phyloP scores from a whole-genome alignment of 2,888 invertebrate species.

The Sepioteuthis lessoniana region DNA sequence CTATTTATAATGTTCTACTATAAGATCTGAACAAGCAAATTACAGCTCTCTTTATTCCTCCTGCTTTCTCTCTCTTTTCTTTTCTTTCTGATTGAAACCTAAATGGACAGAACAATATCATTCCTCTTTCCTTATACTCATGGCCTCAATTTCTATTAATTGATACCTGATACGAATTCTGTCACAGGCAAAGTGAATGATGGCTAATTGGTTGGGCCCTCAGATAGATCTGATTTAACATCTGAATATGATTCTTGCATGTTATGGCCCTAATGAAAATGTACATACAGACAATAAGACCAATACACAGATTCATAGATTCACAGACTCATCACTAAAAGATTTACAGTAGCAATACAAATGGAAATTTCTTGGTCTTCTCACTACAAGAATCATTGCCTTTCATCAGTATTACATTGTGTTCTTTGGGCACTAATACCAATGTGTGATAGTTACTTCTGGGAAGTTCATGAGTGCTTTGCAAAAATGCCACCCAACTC shows the following conservation, averaged over 20 bases:
- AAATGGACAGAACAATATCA: neutral
- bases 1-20: neutral
- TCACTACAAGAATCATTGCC: neutral
- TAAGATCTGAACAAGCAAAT: neutral
- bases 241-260: neutral
- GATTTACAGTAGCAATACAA: neutral
- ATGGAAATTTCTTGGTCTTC: neutral
- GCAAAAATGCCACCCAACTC: neutral
- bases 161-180: neutral
- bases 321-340: too few relatives aligned
- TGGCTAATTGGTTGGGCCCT: conserved; percentile 33
- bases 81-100: neutral
- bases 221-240: neutral
- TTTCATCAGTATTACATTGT: conserved; percentile 5
- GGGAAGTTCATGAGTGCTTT: neutral
- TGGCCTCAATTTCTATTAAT: conserved; percentile 20
- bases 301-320: neutral
- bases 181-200: neutral
- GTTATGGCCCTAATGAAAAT: neutral
- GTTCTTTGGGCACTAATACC: neutral
- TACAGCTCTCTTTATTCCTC: neutral
- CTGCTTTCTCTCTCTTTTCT: neutral
- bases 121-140: neutral
- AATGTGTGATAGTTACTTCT: neutral
- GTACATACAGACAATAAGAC: neutral